phyloP scores from a whole-genome alignment of 2,797 vertebrate genomes.

The Acanthornis magna region DNA sequence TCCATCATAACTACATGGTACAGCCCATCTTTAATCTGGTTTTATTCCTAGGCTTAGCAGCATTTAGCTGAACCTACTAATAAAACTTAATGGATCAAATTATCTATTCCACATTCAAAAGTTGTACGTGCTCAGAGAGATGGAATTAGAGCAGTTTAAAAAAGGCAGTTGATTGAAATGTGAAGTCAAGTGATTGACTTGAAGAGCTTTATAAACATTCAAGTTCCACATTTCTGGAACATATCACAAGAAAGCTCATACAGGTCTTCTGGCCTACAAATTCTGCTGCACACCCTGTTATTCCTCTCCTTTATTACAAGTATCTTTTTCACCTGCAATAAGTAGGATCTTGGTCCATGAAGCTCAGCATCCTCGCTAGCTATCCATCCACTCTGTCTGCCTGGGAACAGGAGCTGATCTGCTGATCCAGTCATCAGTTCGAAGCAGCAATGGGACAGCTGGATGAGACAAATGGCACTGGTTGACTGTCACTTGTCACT shows the following conservation, averaged over 20 bases:
- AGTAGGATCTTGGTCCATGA: neutral
- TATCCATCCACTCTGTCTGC: neutral
- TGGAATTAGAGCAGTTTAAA: neutral
- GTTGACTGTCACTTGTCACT: neutral
- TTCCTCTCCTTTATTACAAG: accelerated
- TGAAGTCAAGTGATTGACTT: neutral
- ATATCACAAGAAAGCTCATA: neutral
- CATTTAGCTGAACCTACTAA: neutral
- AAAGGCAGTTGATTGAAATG: neutral
- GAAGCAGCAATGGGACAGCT: neutral
- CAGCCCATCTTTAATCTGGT: neutral
- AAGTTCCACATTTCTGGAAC: neutral
- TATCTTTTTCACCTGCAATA: neutral
- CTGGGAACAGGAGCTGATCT: neutral
- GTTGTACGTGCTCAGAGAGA: neutral
- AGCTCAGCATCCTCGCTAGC: neutral
- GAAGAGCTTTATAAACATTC: neutral
- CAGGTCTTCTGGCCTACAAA: neutral
- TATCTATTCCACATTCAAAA: neutral
- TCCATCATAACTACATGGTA: neutral
- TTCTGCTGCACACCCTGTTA: accelerated
- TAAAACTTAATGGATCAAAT: slow-evolving; percentile 22
- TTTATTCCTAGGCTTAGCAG: neutral
- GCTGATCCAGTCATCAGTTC: neutral
- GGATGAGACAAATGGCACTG: neutral